Evolutionary conservation across 2,888 invertebrate genomes (phyloP), one percentile per base, ranked within the genome.

Genomic region (Marronus borbonicus): DNA sequence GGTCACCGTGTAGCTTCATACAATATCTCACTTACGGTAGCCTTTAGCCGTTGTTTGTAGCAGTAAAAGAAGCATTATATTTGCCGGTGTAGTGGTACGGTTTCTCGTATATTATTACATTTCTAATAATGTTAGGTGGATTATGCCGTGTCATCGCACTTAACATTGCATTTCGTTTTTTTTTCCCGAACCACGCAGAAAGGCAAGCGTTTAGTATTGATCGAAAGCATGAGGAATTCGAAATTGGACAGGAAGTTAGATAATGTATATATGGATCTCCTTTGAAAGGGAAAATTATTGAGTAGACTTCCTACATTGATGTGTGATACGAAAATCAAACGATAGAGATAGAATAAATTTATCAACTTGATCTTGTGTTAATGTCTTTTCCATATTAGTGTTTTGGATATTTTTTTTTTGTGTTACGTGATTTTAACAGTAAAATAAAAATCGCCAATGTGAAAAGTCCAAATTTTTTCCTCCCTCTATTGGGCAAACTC

Each of bases 1-100:
- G 44, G 44, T 44, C 44, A 44, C 44, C 44, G 44, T 79, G 78
- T 77, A 76, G 76, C 8, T 44, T 44, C 79, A 78, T 79, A 65
- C 66, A 76, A 44, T 66, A 55, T 76, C 66, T 76, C 49, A 66
- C 66, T 66, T 66, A 14, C 55, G 55, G 55, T 20, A 55, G 55
- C n/a, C n/a, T n/a, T 55, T 20, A 44, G 55, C 20, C 17, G 55
- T 55, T 17, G 20, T 55, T 20, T 17, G 44, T 44, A 44, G 44
- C 44, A 55, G 20, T 55, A 55, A 20, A 17, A 55, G 55, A 17
- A 55, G 55, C 20, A 24, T 0, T 24, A 24, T 0, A 24, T n/a
- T 60, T 60, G 24, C 24, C 44, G 8, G 12, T 44, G 44, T 44
- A 44, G 10, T 60, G 24, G 39, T 44, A 66, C 66, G 44, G 36